Evolutionary conservation across 2,797 vertebrate species (phyloP), one percentile per base, ranked within the genome.

Genomic region (Labeo calbasu): DNA sequence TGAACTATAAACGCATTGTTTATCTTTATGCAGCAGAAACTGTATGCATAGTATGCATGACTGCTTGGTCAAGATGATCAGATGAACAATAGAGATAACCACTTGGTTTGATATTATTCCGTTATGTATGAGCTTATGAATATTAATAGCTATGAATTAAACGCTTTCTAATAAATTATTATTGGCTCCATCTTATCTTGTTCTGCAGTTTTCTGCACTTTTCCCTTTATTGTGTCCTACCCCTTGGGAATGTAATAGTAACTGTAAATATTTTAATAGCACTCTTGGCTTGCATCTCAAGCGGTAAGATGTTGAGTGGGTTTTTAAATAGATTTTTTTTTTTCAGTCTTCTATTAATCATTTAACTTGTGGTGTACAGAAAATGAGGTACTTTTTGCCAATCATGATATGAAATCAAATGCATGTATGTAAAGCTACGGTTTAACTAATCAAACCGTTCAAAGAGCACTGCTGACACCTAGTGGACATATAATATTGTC

Each of bases 391-490:
- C 0, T 51, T 28, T 28, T 51, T 73, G 48, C 48, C 48, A 73
- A 48, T 51, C 23, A 5, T 73, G 25, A 32, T 7, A 28, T 28
- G 15, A 75, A 55, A 12, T 55, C 17, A 14, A 11, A 5, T 55
- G 72, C 61, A 28, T 25, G 25, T 61, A 61, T 61, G 59, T 25
- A 61, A 61, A 6, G 59, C n/a, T 7, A 1, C 12, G 4, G 5
- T 19, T 36, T 17, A 55, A 14, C 0, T 3, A n/a, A 75, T 53
- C 70, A 32, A 73, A 32, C 2, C 4, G 10, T 28, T 10, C 40
- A 28, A 46, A 69, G 40, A 66, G 17, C 63, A 17, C 17, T 59
- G 36, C 61, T 69, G 63, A 77, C 82, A 70, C 11, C 51, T 83
- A n/a, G 73, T 77, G 82, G 73, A 43, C 36, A 57, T 23, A 2